Percentiles rank a stretch among this genome's conserved stretches.
These are phyloP conservation scores for Tetragonisca angustula DNA, from an alignment of 2,888 invertebrate species.

Conservation along the genomic window DNA sequence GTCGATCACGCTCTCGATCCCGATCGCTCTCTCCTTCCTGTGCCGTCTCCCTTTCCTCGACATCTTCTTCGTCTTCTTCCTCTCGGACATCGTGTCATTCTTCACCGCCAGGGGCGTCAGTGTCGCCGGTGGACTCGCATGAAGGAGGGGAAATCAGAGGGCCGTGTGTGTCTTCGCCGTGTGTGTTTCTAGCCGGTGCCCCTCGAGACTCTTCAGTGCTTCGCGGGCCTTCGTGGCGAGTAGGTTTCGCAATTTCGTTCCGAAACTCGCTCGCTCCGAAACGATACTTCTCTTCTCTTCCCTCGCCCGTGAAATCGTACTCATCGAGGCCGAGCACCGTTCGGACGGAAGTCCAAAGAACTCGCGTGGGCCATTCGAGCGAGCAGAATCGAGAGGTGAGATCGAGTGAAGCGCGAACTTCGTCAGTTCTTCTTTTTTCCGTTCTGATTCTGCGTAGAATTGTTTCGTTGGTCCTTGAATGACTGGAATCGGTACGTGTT, in stretches of 20 bases:
- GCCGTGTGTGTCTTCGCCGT: slow-evolving; percentile 75
- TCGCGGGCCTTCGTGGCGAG: slow-evolving; percentile 74
- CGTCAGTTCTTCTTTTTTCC: not conserved
- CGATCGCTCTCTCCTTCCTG: slow-evolving; percentile 59
- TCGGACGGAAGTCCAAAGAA: not conserved
- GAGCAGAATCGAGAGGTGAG: not conserved
- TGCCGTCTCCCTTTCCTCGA: slow-evolving; percentile 66
- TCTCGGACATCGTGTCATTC: slow-evolving; percentile 76
- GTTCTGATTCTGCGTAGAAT: not conserved
- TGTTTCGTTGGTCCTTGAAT: not conserved
- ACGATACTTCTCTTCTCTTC: not conserved
- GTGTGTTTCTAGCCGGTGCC: slow-evolving; percentile 75
- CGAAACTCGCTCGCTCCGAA: not conserved
- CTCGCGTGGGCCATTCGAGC: not conserved
- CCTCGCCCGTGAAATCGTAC: not conserved
- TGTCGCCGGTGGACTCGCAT: slow-evolving; percentile 71
- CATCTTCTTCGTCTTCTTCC: slow-evolving; percentile 71
- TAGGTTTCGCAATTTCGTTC: slow-evolving; percentile 42
- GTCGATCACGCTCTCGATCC: slow-evolving; percentile 54
- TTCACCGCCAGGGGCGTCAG: slow-evolving; percentile 79
- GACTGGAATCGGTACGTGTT: not conserved
- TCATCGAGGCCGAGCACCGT: slow-evolving; percentile 17
- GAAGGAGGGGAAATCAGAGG: slow-evolving; percentile 78
- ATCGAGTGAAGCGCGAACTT: not conserved
- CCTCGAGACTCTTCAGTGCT: slow-evolving; percentile 75